Evolutionary conservation across 2,113 vertebrate genomes (phyloP).

Genomic region (Odobenus rosmarus): DNA sequence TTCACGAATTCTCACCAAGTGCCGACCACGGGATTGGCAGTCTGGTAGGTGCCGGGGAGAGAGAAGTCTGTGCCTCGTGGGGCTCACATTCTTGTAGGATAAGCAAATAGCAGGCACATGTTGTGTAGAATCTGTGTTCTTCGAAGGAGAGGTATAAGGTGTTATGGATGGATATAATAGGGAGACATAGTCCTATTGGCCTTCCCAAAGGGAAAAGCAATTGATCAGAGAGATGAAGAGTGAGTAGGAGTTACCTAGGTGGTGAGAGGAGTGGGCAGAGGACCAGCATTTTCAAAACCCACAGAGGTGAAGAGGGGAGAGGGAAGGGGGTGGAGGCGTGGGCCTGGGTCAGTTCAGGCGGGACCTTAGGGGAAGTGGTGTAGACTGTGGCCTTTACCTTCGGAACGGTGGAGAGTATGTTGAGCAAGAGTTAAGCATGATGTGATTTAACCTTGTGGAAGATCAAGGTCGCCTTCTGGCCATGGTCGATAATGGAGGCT

Average conservation of each 20-base stretch:
- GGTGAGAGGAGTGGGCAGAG: background rate
- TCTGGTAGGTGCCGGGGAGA: background rate
- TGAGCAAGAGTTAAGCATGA: background rate
- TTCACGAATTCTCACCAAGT: no score
- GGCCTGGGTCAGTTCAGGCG: background rate
- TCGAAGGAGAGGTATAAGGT: rapidly evolving
- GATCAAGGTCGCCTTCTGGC: background rate
- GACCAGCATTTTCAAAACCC: background rate
- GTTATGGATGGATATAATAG: rapidly evolving
- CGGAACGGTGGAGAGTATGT: background rate
- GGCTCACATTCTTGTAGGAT: background rate
- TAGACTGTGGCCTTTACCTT: background rate
- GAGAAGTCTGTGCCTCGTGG: rapidly evolving
- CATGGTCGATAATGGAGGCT: background rate
- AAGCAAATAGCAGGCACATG: background rate
- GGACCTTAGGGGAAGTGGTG: background rate
- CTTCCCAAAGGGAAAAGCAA: background rate
- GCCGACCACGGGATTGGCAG: rapidly evolving
- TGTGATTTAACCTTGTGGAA: background rate
- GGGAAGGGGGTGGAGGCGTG: no score
- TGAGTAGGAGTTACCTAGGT: background rate
- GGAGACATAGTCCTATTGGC: background rate
- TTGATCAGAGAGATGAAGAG: background rate
- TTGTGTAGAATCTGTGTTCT: background rate
- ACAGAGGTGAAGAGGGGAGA: background rate